A percentile compares a stretch with the other conserved stretches of the same genome.
phyloP scores from a whole-genome alignment of 2,113 vertebrate genomes.

The Corythornis madagascariensis region DNA sequence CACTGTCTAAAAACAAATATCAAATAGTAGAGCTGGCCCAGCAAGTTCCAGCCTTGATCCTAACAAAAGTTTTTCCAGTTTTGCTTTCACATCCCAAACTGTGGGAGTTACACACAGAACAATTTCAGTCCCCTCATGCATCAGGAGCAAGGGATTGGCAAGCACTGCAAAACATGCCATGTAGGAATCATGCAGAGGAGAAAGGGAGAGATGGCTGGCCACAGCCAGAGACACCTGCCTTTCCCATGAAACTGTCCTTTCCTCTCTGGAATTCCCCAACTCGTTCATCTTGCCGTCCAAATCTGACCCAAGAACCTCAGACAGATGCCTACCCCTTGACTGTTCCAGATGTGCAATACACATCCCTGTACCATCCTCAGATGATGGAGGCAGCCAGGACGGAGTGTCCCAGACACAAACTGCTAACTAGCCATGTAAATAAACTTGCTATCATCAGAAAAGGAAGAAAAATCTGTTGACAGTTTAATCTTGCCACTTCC shows the following conservation, averaged over 20 bases:
- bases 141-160: background rate
- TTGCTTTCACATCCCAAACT: background rate
- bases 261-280: background rate
- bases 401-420: background rate
- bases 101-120: background rate
- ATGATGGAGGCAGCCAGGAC: background rate
- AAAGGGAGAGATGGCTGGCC: no score
- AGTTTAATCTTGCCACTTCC: background rate
- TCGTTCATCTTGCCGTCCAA: background rate
- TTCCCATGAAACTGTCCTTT: background rate
- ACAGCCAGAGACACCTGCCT: background rate
- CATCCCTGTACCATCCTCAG: background rate
- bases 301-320: background rate
- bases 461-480: background rate
- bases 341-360: background rate
- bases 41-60: background rate
- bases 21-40: accelerated
- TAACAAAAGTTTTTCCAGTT: background rate
- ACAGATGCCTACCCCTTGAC: background rate
- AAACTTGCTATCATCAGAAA: background rate
- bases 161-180: background rate
- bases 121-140: background rate
- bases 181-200: background rate
- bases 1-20: background rate
- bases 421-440: background rate